Evolutionary conservation across 1,140 invertebrate species (phyloP).

Genomic region (Drosophila dunni): DNA sequence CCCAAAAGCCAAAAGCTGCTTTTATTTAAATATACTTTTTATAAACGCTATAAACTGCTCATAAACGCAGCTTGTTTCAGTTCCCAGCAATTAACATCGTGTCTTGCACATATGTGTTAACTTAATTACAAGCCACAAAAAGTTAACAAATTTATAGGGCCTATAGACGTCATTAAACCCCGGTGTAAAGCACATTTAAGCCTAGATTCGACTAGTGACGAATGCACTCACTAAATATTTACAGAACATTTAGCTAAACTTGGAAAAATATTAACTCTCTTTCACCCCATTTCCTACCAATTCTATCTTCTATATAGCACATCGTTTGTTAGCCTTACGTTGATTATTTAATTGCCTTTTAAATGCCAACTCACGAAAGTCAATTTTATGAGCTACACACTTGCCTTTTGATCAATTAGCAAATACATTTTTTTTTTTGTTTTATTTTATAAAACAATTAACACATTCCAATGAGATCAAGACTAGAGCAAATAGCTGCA

Average conservation of each 20-base stretch:
- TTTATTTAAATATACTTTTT: constrained; percentile 16
- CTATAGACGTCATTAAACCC: background rate
- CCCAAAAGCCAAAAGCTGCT: constrained; percentile 14
- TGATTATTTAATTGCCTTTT: constrained; percentile 25
- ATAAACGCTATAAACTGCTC: background rate
- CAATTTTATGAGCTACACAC: constrained; percentile 21
- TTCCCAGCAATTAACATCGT: constrained; percentile 58
- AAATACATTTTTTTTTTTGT: constrained; percentile 1
- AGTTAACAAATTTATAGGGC: too few relatives aligned
- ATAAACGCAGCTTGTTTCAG: constrained; percentile 51
- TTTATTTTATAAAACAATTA: constrained; percentile 33
- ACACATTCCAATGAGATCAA: constrained; percentile 33
- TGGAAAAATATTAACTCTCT: too few relatives aligned
- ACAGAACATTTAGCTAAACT: too few relatives aligned
- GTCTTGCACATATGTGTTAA: constrained; percentile 63
- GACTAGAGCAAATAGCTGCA: constrained; percentile 5
- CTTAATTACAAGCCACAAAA: constrained; percentile 54
- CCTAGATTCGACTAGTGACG: too few relatives aligned
- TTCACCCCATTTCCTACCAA: too few relatives aligned
- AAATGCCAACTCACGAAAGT: constrained; percentile 46
- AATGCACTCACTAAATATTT: too few relatives aligned
- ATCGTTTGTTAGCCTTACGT: background rate
- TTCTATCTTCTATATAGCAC: background rate
- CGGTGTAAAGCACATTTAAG: too few relatives aligned
- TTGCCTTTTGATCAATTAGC: constrained; percentile 38